A percentile compares a stretch with the other conserved stretches of the same genome.
These are phyloP conservation scores for Eupithecia pulchellata DNA, from an alignment of 2,888 invertebrate species.

Conservation along the genomic window DNA sequence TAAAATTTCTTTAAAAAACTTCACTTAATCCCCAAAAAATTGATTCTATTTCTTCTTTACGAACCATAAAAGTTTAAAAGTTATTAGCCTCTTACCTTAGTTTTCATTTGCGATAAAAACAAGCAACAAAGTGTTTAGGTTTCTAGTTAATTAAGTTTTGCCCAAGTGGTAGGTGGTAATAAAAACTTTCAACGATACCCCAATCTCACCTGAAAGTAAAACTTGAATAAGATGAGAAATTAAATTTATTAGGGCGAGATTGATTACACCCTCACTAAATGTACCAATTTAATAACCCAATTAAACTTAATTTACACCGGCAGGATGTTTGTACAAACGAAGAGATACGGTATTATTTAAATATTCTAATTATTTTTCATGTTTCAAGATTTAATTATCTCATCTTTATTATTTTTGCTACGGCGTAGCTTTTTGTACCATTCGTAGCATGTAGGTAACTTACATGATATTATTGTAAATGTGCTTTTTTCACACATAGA, in stretches of 20 bases:
- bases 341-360: background rate
- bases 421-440: background rate
- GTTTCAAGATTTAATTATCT: background rate
- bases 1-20: too few species aligned
- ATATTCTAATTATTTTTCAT: background rate
- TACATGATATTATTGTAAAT: background rate
- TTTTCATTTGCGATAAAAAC: constrained; percentile 7
- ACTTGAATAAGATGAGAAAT: constrained; percentile 21
- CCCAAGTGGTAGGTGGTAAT: constrained; percentile 10
- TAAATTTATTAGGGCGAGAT: background rate
- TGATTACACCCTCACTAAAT: background rate
- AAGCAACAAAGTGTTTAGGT: background rate
- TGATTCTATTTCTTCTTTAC: background rate
- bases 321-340: background rate
- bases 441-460: background rate
- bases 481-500: too few species aligned
- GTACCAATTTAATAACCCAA: background rate
- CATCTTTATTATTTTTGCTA: background rate
- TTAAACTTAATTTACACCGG: constrained; percentile 11
- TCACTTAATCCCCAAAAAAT: background rate
- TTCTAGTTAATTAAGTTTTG: background rate
- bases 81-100: constrained; percentile 4
- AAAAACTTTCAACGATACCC: constrained; percentile 25
- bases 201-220: constrained; percentile 19
- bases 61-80: background rate